Percentiles rank a stretch among this genome's conserved stretches.
These are phyloP conservation scores for Cheilosia scutellata DNA, from an alignment of 2,888 invertebrate species.

Conservation along the genomic window DNA sequence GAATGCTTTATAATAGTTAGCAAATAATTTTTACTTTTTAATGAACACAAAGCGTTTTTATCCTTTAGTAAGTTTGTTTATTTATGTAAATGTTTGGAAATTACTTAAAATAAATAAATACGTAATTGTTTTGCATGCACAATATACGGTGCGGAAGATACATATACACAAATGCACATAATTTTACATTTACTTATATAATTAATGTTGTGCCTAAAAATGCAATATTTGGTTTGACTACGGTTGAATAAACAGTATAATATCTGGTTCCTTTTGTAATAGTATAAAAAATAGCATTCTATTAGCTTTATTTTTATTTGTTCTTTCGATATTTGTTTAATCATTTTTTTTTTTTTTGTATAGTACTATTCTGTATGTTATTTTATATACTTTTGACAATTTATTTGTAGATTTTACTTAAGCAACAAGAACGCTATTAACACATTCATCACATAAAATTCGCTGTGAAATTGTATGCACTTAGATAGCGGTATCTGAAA, in stretches of 20 bases:
- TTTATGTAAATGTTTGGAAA: constrained; percentile 57
- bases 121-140: constrained; percentile 42
- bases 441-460: constrained; percentile 65
- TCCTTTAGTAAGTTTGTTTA: constrained; percentile 34
- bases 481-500: not conserved
- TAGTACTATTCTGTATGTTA: not conserved
- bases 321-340: constrained; percentile 4
- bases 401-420: constrained; percentile 15
- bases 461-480: constrained; percentile 59
- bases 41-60: constrained; percentile 69
- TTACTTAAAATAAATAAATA: constrained; percentile 39
- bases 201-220: constrained; percentile 45
- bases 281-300: constrained; percentile 59
- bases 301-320: constrained; percentile 17
- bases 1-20: constrained; percentile 59
- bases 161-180: constrained; percentile 10
- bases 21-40: constrained; percentile 49
- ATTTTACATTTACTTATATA: constrained; percentile 20
- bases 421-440: constrained; percentile 37
- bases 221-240: constrained; percentile 48
- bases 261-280: constrained; percentile 6
- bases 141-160: constrained; percentile 40
- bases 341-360: constrained; percentile 1
- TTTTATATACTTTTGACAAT: not conserved
- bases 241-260: constrained; percentile 16